These are phyloP conservation scores for Stictonetta naevosa DNA, from an alignment of 2,113 vertebrate genomes.

Conservation along the genomic window DNA sequence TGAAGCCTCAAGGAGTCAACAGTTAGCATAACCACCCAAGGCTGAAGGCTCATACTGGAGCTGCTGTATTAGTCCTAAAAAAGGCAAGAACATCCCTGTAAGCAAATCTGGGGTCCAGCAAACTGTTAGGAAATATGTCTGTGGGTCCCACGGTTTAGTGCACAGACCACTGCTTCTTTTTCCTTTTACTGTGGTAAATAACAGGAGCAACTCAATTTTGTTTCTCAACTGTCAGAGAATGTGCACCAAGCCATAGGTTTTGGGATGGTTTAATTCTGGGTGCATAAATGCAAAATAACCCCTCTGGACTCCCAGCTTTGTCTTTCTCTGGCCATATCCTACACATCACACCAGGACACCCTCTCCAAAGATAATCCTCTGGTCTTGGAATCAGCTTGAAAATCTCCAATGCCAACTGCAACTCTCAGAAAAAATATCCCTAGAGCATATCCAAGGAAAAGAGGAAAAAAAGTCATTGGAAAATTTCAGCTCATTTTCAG, in stretches of 20 bases:
- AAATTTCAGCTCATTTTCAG: background rate
- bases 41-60: background rate
- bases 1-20: background rate
- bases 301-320: background rate
- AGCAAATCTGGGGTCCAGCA: background rate
- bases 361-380: background rate
- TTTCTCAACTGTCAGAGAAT: background rate
- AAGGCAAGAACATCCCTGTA: background rate
- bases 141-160: background rate
- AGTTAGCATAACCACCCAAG: background rate
- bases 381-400: background rate
- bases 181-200: background rate
- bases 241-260: background rate
- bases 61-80: background rate
- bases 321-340: background rate
- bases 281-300: background rate
- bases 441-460: background rate
- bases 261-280: rapidly evolving
- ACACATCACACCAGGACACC: rapidly evolving
- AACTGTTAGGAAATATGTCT: background rate
- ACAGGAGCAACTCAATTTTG: background rate
- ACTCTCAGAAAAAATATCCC: too few species aligned
- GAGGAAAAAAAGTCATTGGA: background rate
- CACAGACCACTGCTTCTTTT: background rate
- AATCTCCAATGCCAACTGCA: background rate